phyloP scores from a whole-genome alignment of 2,797 vertebrate species.

The Typhlichthys eigenmanni region DNA sequence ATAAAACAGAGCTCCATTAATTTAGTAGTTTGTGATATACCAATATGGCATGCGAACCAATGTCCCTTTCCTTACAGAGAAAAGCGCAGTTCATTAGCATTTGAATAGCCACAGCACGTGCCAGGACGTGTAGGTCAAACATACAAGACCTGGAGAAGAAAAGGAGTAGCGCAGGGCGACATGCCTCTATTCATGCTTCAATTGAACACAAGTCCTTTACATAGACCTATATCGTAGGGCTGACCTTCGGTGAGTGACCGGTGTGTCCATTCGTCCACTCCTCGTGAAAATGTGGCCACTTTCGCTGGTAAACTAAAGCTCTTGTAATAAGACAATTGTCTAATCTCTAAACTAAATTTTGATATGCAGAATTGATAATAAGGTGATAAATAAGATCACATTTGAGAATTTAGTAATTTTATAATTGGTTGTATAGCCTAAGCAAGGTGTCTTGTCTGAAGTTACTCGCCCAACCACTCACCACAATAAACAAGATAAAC shows the following conservation, averaged over 20 bases:
- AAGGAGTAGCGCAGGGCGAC: slow-evolving; percentile 50
- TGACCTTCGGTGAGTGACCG: neutral
- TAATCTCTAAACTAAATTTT: no score
- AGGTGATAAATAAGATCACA: no score
- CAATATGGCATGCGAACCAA: slow-evolving; percentile 25
- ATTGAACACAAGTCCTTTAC: slow-evolving; percentile 63
- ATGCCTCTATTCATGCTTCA: slow-evolving; percentile 64
- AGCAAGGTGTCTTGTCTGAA: neutral
- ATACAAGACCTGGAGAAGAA: slow-evolving; percentile 46
- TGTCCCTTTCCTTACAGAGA: slow-evolving; percentile 1
- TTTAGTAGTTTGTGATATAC: neutral
- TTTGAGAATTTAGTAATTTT: no score
- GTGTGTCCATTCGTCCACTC: slow-evolving; percentile 10
- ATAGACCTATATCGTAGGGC: slow-evolving; percentile 1
- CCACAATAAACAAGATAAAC: slow-evolving; percentile 22
- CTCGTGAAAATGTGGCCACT: neutral
- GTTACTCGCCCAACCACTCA: slow-evolving; percentile 12
- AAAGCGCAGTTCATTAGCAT: slow-evolving; percentile 66
- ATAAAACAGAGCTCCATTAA: neutral
- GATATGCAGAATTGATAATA: no score
- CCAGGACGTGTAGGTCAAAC: slow-evolving; percentile 64
- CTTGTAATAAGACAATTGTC: slow-evolving; percentile 1
- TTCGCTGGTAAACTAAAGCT: neutral
- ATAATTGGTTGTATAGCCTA: no score
- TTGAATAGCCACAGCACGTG: slow-evolving; percentile 64